Conservation (phyloP, 2,888 invertebrate genomes). For the Scaptomyza cyrtandrae region DNA sequence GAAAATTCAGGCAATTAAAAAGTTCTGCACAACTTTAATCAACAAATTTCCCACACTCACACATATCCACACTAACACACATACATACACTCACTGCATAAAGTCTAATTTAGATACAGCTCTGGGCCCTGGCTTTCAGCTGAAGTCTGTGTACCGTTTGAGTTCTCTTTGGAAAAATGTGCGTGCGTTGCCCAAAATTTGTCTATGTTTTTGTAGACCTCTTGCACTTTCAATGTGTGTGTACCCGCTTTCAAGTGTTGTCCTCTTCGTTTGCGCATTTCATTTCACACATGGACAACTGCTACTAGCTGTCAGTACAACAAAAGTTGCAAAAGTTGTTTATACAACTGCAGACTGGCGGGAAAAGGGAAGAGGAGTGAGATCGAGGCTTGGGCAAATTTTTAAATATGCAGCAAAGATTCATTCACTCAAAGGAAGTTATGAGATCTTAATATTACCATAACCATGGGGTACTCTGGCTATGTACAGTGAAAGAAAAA, state of each 20-base stretch:
- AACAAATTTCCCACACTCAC: constrained; percentile 70
- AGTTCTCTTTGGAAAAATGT: constrained; percentile 41
- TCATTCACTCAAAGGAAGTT: constrained; percentile 18
- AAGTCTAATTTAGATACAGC: constrained; percentile 4
- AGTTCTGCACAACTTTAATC: constrained; percentile 74
- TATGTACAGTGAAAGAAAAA: constrained; percentile 5
- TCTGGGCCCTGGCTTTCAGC: constrained; percentile 3
- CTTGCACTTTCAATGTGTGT: constrained; percentile 7
- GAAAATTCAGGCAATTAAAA: constrained; percentile 67
- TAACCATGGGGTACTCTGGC: constrained; percentile 25
- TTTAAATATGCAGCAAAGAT: constrained; percentile 45
- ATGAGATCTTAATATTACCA: too few species aligned
- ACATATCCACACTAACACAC: constrained; percentile 4
- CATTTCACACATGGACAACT: constrained; percentile 71
- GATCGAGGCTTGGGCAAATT: constrained; percentile 1
- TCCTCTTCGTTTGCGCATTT: constrained; percentile 55
- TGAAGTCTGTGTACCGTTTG: constrained; percentile 7
- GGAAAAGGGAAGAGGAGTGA: not conserved
- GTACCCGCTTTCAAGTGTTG: constrained; percentile 21
- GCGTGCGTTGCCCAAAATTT: constrained; percentile 61
- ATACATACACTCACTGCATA: constrained; percentile 8
- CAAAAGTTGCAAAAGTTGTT: constrained; percentile 37
- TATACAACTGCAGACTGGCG: constrained; percentile 2
- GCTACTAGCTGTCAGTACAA: constrained; percentile 18
- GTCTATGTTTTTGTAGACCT: constrained; percentile 21